Evolutionary conservation across 1,140 invertebrate species (phyloP), one percentile per base, ranked within the genome.

Genomic region (Bombyx mori): DNA sequence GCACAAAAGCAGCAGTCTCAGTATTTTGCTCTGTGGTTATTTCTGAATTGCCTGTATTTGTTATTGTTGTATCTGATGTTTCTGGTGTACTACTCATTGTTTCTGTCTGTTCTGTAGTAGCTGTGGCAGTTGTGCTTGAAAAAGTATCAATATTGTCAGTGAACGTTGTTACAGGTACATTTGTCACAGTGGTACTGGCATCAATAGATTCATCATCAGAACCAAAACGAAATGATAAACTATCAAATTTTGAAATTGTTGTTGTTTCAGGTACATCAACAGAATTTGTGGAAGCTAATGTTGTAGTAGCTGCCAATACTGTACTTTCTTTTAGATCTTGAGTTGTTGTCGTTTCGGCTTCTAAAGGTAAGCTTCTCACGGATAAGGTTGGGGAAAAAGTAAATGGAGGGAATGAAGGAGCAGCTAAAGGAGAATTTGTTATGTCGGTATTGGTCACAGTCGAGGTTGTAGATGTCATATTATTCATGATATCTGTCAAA

Each of bases 401-500:
- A 9, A 54, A 56, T 42, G 53, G 49, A 58, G 68, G 62, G 55
- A 42, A 57, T 42, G 56, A 50, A 54, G 61, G 65, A 62, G 42
- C 42, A 55, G 63, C 57, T 42, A 52, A 55, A 64, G 66, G 43
- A 56, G 56, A 57, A 54, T 60, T 57, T 59, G 51, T 60, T 54
- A 61, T 61, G 53, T 74, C 68, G 60, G 51, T 67, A 51, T 56
- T 71, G 46, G 64, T 56, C 56, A 70, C 63, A 65, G 56, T 56
- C 46, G 65, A 46, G 60, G 77, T 86, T 54, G 73, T 76, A 9
- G 70, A 62, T 56, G 61, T 75, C 76, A 84, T 79, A 44, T 73
- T 77, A 62, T 73, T 82, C 57, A 78, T 75, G 45, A 86, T 84
- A 65, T 82, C 69, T 55, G 77, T 74, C 60, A 86, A 73, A 61